These are phyloP conservation scores for Dolomedes plantarius DNA, from an alignment of 2,888 invertebrate genomes.

Conservation along the genomic window DNA sequence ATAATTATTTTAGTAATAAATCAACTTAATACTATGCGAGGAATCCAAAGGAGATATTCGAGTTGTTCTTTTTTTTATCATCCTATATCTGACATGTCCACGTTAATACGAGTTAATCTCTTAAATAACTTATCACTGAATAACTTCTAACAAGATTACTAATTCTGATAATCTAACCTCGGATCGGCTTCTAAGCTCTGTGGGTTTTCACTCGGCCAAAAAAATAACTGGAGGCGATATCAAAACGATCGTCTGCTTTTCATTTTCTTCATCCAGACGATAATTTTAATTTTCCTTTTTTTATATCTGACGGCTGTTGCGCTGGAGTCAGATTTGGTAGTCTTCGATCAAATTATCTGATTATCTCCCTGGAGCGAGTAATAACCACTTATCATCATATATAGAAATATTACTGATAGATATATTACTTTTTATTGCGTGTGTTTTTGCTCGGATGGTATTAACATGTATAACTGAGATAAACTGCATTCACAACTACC, in stretches of 20 bases:
- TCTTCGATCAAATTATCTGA: not conserved
- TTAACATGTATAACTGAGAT: no score
- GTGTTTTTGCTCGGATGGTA: no score
- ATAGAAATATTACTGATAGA: not conserved
- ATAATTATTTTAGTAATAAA: no score
- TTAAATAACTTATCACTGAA: not conserved
- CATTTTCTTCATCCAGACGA: not conserved
- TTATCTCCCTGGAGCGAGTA: not conserved
- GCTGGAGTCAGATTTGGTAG: not conserved
- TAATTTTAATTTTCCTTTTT: not conserved
- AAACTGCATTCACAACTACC: no score
- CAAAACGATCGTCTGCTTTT: not conserved
- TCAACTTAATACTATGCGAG: no score
- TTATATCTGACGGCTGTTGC: slow-evolving; percentile 5
- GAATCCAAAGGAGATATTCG: no score
- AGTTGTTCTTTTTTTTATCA: no score
- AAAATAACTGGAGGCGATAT: not conserved
- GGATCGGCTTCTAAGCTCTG: not conserved
- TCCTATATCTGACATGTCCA: no score
- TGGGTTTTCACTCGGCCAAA: not conserved
- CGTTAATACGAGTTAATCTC: not conserved
- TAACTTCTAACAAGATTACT: not conserved
- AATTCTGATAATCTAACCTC: not conserved
- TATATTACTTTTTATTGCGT: not conserved
- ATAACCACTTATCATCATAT: not conserved